Conservation (phyloP, 2,797 vertebrate species). For the Poecilia gillii region DNA sequence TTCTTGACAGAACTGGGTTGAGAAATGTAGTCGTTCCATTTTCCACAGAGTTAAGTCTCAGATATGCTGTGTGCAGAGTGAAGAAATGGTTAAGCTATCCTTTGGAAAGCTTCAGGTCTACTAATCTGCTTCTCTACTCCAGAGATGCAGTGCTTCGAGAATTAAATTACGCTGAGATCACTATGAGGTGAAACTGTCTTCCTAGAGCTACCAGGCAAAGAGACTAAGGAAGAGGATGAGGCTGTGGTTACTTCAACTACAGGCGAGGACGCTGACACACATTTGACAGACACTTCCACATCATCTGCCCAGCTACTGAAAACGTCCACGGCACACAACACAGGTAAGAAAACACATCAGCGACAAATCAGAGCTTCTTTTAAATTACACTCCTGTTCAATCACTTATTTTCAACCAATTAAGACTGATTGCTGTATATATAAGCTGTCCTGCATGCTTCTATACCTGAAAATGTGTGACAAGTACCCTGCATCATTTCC, state of each 20-base stretch:
- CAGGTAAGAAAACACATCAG: conserved; percentile 57
- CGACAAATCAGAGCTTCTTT: conserved; percentile 13
- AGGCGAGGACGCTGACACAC: conserved; percentile 15
- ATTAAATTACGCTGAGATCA: conserved; percentile 34
- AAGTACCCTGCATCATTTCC: conserved; percentile 36
- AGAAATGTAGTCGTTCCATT: conserved; percentile 54
- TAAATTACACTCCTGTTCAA: not conserved
- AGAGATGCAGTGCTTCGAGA: conserved; percentile 2
- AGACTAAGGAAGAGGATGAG: conserved; percentile 46
- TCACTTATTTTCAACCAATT: not conserved
- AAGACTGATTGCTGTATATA: conserved; percentile 6
- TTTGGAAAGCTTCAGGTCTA: conserved; percentile 13
- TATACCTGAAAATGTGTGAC: conserved; percentile 49
- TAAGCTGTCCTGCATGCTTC: conserved; percentile 20
- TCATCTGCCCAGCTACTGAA: conserved; percentile 25
- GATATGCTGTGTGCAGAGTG: conserved; percentile 20
- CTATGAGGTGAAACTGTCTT: conserved; percentile 54
- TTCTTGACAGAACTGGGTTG: conserved; percentile 83
- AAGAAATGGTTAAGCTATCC: conserved; percentile 41
- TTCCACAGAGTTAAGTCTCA: conserved; percentile 42
- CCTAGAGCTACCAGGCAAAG: conserved; percentile 52
- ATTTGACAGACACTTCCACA: conserved; percentile 35
- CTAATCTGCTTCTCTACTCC: conserved; percentile 41
- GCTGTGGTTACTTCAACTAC: conserved; percentile 29
- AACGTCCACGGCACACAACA: conserved; percentile 28